Base-by-base conservation (phyloP, 1,140 invertebrate genomes). In the Phocides pigmalion region DNA sequence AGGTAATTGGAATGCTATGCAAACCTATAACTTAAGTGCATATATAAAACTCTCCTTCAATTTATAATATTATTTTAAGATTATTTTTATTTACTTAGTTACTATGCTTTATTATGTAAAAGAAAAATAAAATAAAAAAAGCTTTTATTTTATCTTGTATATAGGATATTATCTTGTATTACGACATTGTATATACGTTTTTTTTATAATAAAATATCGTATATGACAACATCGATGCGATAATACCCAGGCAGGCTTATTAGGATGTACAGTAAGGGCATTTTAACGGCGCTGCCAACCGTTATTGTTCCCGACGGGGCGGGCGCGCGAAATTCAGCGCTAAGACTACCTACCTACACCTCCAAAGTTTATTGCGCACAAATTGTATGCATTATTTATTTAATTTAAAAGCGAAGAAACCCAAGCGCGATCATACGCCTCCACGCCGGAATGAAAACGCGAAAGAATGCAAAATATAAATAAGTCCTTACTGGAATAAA, bases 301-400 rank as follows among this genome's bases (percentile, higher is more conserved):
- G 76, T 85, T 88, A 88, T 88, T 82, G 85, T 85, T 83, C 86
- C 84, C 84, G 70, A 56, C 62, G 80, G 77, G 79, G 72, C 74
- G 66, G 67, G 76, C 80, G 78, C 76, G 82, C 70, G 79, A 82
- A 83, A 77, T 81, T 80, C 81, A 76, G 74, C 78, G 68, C 77
- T 84, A 79, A 81, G 75, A 78, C 75, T 83, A 84, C 75, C 74
- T 75, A 82, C 80, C 80, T 84, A 81, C 81, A 83, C 74, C 81
- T 86, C 72, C 68, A 72, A 81, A 84, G 76, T 87, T 87, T 88
- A 88, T 84, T 87, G 84, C 82, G 77, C 85, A 83, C 84, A 89
- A 89, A 89, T 89, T 88, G 82, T 89, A 75, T 89, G 87, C 81
- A 89, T 89, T 88, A 89, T 89, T 89, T 89, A 89, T 89, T 89